Conservation (phyloP, 2,113 vertebrate species). For the Setophaga coronata region DNA sequence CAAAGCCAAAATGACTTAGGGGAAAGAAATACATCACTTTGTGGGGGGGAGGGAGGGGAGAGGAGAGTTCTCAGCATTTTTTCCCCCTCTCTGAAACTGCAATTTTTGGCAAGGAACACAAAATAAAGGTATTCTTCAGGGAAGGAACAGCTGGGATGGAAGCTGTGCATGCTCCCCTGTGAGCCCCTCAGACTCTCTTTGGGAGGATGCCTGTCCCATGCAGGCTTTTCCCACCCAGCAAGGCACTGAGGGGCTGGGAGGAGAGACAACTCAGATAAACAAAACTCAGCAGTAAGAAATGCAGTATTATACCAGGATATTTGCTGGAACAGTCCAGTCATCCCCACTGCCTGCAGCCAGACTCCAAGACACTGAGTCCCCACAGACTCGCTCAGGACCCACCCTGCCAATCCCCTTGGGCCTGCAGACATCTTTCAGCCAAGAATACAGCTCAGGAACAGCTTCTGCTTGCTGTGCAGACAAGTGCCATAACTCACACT, state of each 20-base stretch:
- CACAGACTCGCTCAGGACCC: rapidly evolving
- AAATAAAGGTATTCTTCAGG: neutral
- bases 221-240: neutral
- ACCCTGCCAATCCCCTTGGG: neutral
- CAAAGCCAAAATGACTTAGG: neutral
- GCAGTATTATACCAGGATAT: neutral
- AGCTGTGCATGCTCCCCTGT: neutral
- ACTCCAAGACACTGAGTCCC: neutral
- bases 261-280: neutral
- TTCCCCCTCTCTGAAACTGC: neutral
- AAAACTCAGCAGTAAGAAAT: neutral
- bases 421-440: neutral
- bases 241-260: neutral
- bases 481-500: neutral
- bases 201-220: rapidly evolving
- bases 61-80: neutral
- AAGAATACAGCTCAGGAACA: neutral
- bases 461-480: neutral
- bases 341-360: neutral
- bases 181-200: neutral
- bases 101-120: neutral
- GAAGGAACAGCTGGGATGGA: neutral
- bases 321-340: neutral
- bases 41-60: rapidly evolving
- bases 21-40: neutral